phyloP scores from a whole-genome alignment of 2,888 invertebrate species.

The Tenthredo scrophulariae region DNA sequence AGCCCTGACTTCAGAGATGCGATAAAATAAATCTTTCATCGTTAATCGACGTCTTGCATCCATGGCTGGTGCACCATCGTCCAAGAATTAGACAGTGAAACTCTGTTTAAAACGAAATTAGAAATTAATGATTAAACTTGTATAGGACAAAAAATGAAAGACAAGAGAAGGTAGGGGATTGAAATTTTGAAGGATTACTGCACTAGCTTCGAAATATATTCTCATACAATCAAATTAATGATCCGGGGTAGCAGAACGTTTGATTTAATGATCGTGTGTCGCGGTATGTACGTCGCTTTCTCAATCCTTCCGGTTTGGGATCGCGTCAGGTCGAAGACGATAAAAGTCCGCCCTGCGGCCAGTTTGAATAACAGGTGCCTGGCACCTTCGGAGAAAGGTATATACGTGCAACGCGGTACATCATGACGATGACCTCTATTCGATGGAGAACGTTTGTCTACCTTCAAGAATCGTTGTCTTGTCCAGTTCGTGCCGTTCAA shows the following conservation, averaged over 20 bases:
- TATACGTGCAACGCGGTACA: constrained; percentile 32
- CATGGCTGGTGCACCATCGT: background rate
- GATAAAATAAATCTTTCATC: constrained; percentile 19
- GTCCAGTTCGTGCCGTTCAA: background rate
- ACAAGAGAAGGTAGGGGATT: background rate
- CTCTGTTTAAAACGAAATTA: background rate
- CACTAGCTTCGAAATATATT: background rate
- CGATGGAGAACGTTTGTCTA: constrained; percentile 20
- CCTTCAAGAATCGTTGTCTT: constrained; percentile 21
- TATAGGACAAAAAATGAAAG: background rate
- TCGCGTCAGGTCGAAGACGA: constrained; percentile 46
- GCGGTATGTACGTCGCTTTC: constrained; percentile 43
- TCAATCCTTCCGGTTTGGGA: constrained; percentile 51
- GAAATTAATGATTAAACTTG: background rate
- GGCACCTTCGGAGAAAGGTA: constrained; percentile 51
- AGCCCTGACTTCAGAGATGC: background rate
- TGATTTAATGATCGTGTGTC: constrained; percentile 21
- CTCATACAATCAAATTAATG: background rate
- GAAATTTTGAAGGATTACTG: background rate
- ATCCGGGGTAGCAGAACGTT: constrained; percentile 14
- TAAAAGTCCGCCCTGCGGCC: constrained; percentile 49
- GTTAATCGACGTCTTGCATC: background rate
- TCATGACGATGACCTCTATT: constrained; percentile 50
- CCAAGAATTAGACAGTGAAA: constrained; percentile 2
- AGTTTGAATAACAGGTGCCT: constrained; percentile 49